Base-by-base conservation (phyloP, 2,797 vertebrate species). In the Falco naumanni region DNA sequence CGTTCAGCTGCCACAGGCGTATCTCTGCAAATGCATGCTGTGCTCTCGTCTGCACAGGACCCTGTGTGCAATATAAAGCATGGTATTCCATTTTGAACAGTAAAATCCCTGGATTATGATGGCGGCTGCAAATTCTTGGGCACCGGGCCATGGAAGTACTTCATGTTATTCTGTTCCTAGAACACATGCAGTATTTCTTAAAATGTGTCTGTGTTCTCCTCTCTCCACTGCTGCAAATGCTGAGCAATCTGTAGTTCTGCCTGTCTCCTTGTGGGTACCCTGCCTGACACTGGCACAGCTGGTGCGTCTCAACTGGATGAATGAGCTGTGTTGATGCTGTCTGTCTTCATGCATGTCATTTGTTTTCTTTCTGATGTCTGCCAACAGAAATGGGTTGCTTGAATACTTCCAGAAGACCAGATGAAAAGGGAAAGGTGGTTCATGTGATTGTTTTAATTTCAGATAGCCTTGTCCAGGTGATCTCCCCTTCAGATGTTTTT, bases 21-120 rank as follows among this genome's bases (percentile, higher is more conserved):
- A 7, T 70, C 45, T 70, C 6, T 80, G 74, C 0, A 2, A 4
- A n/a, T 1, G 1, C 48, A 20, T 3, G 3, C 39, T 56, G 21
- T 22, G 53, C 74, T 75, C 33, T 20, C 4, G 45, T 33, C 68
- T 85, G 50, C 39, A 6, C 86, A 68, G 68, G 20, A 26, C 12
- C 37, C 34, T 82, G 66, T 57, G 6, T 37, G 57, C 34, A 22
- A 0, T 51, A 22, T 34, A 34, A 39, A 69, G 29, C 0, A 0
- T 34, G 53, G 43, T 57, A 1, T 60, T 60, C 76, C 53, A 7
- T 75, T 71, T 41, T 80, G 14, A 24, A 45, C 56, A 41, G 41
- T 53, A 8, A 77, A 83, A 56, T 29, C 71, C 14, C 48, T 45
- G 16, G 45, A 1, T 51, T 51, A 14, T 7, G 16, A 13, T 81